These are phyloP conservation scores for Pseudochirops cupreus DNA, from an alignment of 2,797 vertebrate genomes.

Conservation along the genomic window DNA sequence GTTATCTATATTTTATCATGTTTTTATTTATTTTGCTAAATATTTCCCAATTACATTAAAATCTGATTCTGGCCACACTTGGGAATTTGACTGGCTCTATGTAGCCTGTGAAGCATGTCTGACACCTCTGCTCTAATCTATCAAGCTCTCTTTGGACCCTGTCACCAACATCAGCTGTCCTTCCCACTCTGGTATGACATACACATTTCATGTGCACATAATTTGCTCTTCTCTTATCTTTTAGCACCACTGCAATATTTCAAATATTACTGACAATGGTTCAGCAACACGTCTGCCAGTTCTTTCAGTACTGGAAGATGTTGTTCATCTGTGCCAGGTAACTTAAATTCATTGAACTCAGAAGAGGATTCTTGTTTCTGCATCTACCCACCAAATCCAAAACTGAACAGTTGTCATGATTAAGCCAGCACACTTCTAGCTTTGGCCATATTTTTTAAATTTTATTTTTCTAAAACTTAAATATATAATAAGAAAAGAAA, in stretches of 20 bases:
- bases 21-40: not conserved
- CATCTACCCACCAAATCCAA: not conserved
- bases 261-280: not conserved
- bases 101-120: not conserved
- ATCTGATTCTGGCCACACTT: not conserved
- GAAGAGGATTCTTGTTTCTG: slow-evolving; percentile 4
- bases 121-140: not conserved
- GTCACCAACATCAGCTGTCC: not conserved
- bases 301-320: not conserved
- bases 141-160: not conserved
- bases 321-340: not conserved
- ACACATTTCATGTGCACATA: not conserved
- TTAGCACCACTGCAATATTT: not conserved
- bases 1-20: not conserved
- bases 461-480: no score
- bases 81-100: not conserved
- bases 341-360: slow-evolving; percentile 33
- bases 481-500: no score
- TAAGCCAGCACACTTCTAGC: not conserved
- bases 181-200: not conserved
- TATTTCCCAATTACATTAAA: not conserved
- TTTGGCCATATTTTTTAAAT: slow-evolving; percentile 2
- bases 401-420: not conserved
- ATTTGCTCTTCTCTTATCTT: not conserved
- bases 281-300: not conserved